Base-by-base conservation (phyloP, 2,113 vertebrate genomes). In the Lepus timidus region DNA sequence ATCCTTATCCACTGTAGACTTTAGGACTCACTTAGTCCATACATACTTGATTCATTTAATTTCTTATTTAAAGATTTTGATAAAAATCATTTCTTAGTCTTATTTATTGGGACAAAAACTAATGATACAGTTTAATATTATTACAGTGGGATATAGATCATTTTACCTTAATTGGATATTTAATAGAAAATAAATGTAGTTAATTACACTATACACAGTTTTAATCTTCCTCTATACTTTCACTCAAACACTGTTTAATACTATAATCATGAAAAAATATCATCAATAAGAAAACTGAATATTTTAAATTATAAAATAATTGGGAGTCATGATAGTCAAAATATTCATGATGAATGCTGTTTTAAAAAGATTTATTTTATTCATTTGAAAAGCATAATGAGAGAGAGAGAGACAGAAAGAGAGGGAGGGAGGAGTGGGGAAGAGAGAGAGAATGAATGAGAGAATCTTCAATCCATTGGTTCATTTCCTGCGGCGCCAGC, bases 11-110 rank as follows among this genome's bases (percentile, higher is more conserved):
- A 13, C 27, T 44, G 39, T 22, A 88, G 33, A 74, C 23, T n/a
- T 82, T 29, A 52, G 12, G 33, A 80, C 70, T 29, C 78, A 33
- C 39, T 68, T 76, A 70, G 20, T 29, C 1, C 22, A 44, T 20
- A 49, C n/a, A 85, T 73, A 44, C 25, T 82, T 85, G 3, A 79
- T 23, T 74, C 3, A 87, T 44, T 74, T 70, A 20, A 58, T 85
- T 81, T 0, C 29, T 94, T 74, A 49, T 87, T 83, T 93, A 88
- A 85, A 82, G 27, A 61, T 93, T 89, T 75, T 85, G 3, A 73
- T 79, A 74, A 29, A 67, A 65, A 75, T 68, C 2, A 31, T 10
- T 52, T 89, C 36, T 64, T 75, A 70, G 1, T 0, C 17, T 92
- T 74, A 44, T 67, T 1, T 75, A 23, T 19, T 68, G 73, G 25